A percentile compares a stretch with the other conserved stretches of the same genome.
Conservation (phyloP, 2,888 invertebrate genomes). For the Andrena flavipes region DNA sequence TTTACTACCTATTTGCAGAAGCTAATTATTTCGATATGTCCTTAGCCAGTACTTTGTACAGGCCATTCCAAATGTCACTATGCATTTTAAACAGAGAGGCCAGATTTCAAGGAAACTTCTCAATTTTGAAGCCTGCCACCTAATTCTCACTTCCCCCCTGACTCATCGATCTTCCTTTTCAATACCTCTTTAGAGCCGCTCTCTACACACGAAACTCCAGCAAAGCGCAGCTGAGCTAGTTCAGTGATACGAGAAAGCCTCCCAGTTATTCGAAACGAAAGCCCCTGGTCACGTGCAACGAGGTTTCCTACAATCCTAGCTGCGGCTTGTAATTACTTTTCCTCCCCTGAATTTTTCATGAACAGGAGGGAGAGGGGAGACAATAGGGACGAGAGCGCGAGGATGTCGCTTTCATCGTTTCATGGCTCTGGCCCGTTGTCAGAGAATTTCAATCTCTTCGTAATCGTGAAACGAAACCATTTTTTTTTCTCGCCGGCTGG, state of each 20-base stretch:
- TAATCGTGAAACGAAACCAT: neutral
- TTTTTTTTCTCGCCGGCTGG: neutral
- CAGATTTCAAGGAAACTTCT: no score
- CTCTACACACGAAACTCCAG: neutral
- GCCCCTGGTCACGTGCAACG: neutral
- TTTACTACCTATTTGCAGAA: no score
- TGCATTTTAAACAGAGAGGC: no score
- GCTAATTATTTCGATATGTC: no score
- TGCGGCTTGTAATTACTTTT: constrained; percentile 4
- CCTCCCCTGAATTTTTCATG: constrained; percentile 12
- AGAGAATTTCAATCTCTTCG: neutral
- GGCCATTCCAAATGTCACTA: no score
- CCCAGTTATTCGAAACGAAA: neutral
- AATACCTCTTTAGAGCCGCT: neutral
- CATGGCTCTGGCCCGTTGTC: neutral
- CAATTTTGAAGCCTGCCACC: no score
- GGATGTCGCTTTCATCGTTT: constrained; percentile 6
- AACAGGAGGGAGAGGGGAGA: neutral
- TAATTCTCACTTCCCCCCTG: neutral
- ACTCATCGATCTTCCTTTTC: neutral
- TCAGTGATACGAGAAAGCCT: constrained; percentile 1
- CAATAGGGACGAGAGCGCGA: neutral
- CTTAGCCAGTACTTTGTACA: no score
- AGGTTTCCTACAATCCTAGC: neutral
- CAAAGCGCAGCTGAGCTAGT: neutral